phyloP scores from a whole-genome alignment of 2,888 invertebrate genomes.

The Panopea generosa region DNA sequence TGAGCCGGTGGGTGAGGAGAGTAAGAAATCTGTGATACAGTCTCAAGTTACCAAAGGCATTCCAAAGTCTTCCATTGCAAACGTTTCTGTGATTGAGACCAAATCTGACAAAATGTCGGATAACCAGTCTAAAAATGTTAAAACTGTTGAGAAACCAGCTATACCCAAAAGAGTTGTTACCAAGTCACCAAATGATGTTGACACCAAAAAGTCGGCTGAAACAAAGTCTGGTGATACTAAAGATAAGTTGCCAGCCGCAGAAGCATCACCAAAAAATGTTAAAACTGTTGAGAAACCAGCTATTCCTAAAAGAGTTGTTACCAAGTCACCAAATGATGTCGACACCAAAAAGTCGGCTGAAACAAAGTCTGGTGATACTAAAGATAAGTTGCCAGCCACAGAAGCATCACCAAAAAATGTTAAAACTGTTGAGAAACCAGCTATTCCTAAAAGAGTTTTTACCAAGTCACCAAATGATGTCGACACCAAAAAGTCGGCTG shows the following conservation, averaged over 20 bases:
- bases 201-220: too few relatives aligned
- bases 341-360: too few relatives aligned
- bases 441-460: too few relatives aligned
- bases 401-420: background rate
- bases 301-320: too few relatives aligned
- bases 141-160: slow-evolving; percentile 16
- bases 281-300: too few relatives aligned
- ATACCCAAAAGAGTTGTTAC: too few relatives aligned
- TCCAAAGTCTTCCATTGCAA: slow-evolving; percentile 54
- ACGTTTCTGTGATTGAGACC: slow-evolving; percentile 36
- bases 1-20: background rate
- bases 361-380: too few relatives aligned
- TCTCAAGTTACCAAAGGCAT: slow-evolving; percentile 38
- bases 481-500: slow-evolving; percentile 7
- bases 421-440: slow-evolving; percentile 8
- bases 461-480: background rate
- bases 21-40: slow-evolving; percentile 44
- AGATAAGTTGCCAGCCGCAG: too few relatives aligned
- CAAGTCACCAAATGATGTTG: too few relatives aligned
- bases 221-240: too few relatives aligned
- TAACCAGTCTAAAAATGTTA: background rate
- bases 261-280: slow-evolving; percentile 22
- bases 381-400: background rate
- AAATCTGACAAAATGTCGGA: background rate
- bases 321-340: too few relatives aligned